A percentile compares a stretch with the other conserved stretches of the same genome.
Conservation (phyloP, 35 echinoderm and acorn worm species). For the Heliocidaris tuberculata region DNA sequence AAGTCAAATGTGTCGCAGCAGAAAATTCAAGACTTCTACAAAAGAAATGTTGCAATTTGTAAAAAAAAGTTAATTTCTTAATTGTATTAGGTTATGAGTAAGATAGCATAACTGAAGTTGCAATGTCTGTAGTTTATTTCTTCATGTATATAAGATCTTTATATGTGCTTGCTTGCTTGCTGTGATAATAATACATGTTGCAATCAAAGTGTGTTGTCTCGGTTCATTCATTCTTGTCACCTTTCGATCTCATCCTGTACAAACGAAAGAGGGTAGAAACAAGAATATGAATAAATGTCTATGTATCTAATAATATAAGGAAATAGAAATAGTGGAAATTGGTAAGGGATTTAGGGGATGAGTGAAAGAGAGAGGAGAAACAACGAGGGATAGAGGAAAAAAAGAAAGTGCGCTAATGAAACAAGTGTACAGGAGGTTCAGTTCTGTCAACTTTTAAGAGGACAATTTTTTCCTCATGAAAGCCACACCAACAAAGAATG, state of each 20-base stretch:
- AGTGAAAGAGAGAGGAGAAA: background rate
- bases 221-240: background rate
- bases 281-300: no score
- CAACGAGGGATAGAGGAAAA: background rate
- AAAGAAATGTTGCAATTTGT: background rate
- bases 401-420: no score
- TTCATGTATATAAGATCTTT: conserved; percentile 19
- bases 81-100: no score
- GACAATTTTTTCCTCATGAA: no score
- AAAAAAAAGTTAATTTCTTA: background rate
- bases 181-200: background rate
- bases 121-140: background rate
- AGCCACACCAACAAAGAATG: no score
- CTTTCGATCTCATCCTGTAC: background rate
- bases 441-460: no score
- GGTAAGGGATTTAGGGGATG: background rate
- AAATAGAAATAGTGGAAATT: background rate
- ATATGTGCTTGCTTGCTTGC: conserved; percentile 8
- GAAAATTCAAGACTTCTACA: background rate
- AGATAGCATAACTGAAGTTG: background rate
- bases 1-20: no score
- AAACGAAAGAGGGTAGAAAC: background rate
- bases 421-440: no score
- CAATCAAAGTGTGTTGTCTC: background rate
- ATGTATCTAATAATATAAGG: no score